Percentiles rank a stretch among this genome's conserved stretches.
Evolutionary conservation across 1,140 invertebrate genomes (phyloP).

Genomic region (Mylabris phalerata): DNA sequence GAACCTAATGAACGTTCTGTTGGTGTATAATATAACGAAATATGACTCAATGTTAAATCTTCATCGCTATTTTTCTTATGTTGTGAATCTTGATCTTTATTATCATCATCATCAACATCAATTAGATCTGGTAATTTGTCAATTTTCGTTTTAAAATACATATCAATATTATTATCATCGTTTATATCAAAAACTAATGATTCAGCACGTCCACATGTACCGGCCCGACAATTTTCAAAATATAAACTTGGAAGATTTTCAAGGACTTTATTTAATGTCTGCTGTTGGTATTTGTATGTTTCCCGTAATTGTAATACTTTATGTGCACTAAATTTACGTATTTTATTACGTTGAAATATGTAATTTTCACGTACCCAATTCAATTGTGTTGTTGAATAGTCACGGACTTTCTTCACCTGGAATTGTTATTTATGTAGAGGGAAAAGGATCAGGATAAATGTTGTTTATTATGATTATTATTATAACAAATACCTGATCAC

Average conservation of each 20-base stretch:
- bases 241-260: constrained; percentile 90
- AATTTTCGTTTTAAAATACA: constrained; percentile 60
- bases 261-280: constrained; percentile 87
- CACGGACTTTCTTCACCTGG: constrained; percentile 77
- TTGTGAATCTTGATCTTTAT: constrained; percentile 13
- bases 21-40: constrained; percentile 73
- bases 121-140: constrained; percentile 44
- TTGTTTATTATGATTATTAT: neutral
- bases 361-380: constrained; percentile 93
- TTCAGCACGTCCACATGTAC: constrained; percentile 74
- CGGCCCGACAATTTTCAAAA: constrained; percentile 86
- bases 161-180: constrained; percentile 46
- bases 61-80: no score
- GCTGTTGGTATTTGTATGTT: constrained; percentile 92
- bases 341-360: constrained; percentile 88
- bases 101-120: constrained; percentile 42
- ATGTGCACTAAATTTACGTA: constrained; percentile 88
- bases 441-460: no score
- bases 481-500: constrained; percentile 65
- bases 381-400: constrained; percentile 82
- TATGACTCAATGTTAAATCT: constrained; percentile 52
- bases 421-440: constrained; percentile 22
- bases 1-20: constrained; percentile 50
- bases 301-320: constrained; percentile 82
- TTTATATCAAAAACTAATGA: constrained; percentile 65